Conservation (phyloP, 2,888 invertebrate genomes). For the Protula sp. region DNA sequence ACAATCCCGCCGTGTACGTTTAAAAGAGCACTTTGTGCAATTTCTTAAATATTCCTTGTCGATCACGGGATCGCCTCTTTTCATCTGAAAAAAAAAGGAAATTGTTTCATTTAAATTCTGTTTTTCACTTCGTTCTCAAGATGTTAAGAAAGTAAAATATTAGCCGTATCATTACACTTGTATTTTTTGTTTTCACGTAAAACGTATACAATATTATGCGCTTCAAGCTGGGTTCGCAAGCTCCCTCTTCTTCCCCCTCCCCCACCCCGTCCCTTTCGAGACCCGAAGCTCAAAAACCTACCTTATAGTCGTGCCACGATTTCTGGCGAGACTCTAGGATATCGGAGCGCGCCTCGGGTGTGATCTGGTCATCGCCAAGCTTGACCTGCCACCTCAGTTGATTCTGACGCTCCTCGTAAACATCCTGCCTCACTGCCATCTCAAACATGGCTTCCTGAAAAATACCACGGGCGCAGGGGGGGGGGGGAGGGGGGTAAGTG, state of each 20-base stretch:
- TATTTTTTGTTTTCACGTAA: too few species aligned
- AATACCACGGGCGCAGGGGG: too few species aligned
- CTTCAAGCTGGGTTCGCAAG: too few species aligned
- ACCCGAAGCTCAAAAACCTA: too few species aligned
- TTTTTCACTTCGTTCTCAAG: too few species aligned
- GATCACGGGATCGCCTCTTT: constrained; percentile 35
- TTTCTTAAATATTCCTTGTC: constrained; percentile 36
- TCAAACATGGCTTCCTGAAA: constrained; percentile 43
- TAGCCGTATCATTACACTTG: too few species aligned
- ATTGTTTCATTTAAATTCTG: neutral
- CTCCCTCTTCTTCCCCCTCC: too few species aligned
- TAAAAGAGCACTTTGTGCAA: constrained; percentile 31
- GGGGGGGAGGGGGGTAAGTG: neutral
- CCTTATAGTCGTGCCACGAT: constrained; percentile 40
- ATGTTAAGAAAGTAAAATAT: too few species aligned
- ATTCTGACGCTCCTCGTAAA: constrained; percentile 52
- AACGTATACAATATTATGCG: too few species aligned
- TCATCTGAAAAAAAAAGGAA: neutral
- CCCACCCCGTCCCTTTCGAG: too few species aligned
- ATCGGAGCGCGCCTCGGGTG: constrained; percentile 29
- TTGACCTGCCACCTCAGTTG: constrained; percentile 53
- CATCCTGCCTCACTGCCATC: constrained; percentile 45
- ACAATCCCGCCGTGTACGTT: constrained; percentile 35
- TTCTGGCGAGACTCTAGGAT: constrained; percentile 34
- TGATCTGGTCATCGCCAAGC: constrained; percentile 44